Conservation (phyloP, 2,888 invertebrate genomes). For the Exocentrus adspersus region DNA sequence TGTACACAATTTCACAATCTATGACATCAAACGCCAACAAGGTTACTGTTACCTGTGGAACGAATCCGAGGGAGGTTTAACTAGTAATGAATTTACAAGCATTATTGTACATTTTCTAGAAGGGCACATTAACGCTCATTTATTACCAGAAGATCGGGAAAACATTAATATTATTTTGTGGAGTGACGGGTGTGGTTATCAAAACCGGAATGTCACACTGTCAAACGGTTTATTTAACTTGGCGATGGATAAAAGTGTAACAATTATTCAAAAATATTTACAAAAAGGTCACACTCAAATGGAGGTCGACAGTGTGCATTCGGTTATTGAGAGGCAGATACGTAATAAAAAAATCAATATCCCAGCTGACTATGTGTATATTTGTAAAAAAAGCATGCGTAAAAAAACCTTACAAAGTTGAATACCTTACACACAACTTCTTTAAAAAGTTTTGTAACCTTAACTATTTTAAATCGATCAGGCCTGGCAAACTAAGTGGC, state of each 20-base stretch:
- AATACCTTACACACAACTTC: constrained; percentile 25
- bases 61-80: constrained; percentile 30
- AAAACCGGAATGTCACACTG: constrained; percentile 27
- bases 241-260: constrained; percentile 26
- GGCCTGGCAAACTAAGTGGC: constrained; percentile 19
- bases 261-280: constrained; percentile 36
- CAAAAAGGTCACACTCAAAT: constrained; percentile 42
- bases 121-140: constrained; percentile 5
- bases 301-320: constrained; percentile 38
- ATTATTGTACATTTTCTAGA: constrained; percentile 30
- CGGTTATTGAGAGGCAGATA: constrained; percentile 34
- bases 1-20: constrained; percentile 29
- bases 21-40: constrained; percentile 22
- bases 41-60: constrained; percentile 30
- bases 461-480: constrained; percentile 7
- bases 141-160: neutral
- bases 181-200: constrained; percentile 13
- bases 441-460: constrained; percentile 5
- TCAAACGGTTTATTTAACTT: constrained; percentile 36
- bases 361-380: constrained; percentile 40
- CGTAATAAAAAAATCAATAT: constrained; percentile 36
- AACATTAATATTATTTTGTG: constrained; percentile 21
- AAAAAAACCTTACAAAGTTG: constrained; percentile 37
- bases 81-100: constrained; percentile 28
- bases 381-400: constrained; percentile 30